phyloP scores from a whole-genome alignment of 2,888 invertebrate genomes.

The Leptinotarsa peninsularis region DNA sequence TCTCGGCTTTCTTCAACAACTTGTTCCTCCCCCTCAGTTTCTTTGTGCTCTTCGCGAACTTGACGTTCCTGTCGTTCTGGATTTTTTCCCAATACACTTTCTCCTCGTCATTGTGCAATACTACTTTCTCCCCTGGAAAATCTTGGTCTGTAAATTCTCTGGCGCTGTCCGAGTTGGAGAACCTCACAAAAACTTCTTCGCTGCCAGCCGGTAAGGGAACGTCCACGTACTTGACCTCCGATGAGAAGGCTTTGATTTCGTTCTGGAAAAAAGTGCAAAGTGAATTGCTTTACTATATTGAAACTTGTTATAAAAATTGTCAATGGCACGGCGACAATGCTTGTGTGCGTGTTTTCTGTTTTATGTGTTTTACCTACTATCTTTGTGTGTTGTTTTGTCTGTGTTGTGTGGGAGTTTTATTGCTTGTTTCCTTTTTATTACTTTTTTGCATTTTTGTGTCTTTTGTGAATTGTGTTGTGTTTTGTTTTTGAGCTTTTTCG shows the following conservation, averaged over 20 bases:
- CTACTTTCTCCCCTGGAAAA: constrained; percentile 34
- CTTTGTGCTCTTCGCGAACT: constrained; percentile 66
- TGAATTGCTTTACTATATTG: too few species aligned
- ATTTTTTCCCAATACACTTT: constrained; percentile 85
- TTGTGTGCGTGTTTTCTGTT: too few species aligned
- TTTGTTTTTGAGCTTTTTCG: too few species aligned
- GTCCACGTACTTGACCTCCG: constrained; percentile 83
- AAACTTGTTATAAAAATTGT: too few species aligned
- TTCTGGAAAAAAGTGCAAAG: constrained; percentile 66
- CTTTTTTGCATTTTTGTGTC: too few species aligned
- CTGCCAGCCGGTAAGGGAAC: constrained; percentile 74
- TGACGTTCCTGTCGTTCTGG: constrained; percentile 71
- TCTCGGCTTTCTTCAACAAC: constrained; percentile 73
- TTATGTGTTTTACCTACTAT: too few species aligned
- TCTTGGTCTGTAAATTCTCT: constrained; percentile 58
- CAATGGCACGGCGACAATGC: too few species aligned
- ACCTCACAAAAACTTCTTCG: constrained; percentile 76
- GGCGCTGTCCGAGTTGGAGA: constrained; percentile 69
- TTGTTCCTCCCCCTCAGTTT: constrained; percentile 74
- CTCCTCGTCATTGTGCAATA: constrained; percentile 73
- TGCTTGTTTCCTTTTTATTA: too few species aligned
- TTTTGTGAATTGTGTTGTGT: too few species aligned
- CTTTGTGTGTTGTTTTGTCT: too few species aligned
- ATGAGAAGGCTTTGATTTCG: constrained; percentile 72
- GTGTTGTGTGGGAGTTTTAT: too few species aligned